Evolutionary conservation across 2,113 vertebrate species (phyloP).

Genomic region (Hiodon tergisus): DNA sequence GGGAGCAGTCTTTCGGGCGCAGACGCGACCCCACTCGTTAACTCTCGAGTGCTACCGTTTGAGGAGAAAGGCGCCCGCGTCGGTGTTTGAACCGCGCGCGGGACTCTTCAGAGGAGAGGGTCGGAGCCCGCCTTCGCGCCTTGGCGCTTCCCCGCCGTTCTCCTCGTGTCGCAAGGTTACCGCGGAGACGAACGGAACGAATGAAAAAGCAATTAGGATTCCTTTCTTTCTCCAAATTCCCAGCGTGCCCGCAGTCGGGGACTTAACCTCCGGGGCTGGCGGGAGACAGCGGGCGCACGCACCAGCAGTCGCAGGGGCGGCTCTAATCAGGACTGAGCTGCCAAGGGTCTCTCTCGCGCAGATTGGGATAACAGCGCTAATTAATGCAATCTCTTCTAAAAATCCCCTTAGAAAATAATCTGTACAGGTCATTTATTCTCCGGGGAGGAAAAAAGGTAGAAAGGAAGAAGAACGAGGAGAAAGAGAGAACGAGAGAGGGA

Average conservation of each 20-base stretch:
- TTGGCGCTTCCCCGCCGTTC: constrained; percentile 24
- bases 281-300: not conserved
- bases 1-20: constrained; percentile 34
- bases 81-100: constrained; percentile 26
- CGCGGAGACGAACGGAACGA: constrained; percentile 54
- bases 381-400: constrained; percentile 56
- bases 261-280: constrained; percentile 42
- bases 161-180: constrained; percentile 48
- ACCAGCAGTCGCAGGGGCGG: constrained; percentile 6
- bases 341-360: constrained; percentile 49
- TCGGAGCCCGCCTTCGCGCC: constrained; percentile 35
- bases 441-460: constrained; percentile 22
- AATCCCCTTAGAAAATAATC: constrained; percentile 51
- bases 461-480: not conserved
- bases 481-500: constrained; percentile 12
- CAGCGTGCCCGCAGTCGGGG: constrained; percentile 49
- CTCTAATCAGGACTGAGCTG: constrained; percentile 51
- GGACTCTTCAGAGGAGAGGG: constrained; percentile 9
- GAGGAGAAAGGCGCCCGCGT: constrained; percentile 37
- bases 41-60: constrained; percentile 33
- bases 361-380: constrained; percentile 61
- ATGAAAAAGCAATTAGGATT: constrained; percentile 56
- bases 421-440: constrained; percentile 40
- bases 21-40: constrained; percentile 20
- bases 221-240: constrained; percentile 51